Evolutionary conservation across 2,113 vertebrate species (phyloP), one percentile per base, ranked within the genome.

Genomic region (Mionectes macconnelli): DNA sequence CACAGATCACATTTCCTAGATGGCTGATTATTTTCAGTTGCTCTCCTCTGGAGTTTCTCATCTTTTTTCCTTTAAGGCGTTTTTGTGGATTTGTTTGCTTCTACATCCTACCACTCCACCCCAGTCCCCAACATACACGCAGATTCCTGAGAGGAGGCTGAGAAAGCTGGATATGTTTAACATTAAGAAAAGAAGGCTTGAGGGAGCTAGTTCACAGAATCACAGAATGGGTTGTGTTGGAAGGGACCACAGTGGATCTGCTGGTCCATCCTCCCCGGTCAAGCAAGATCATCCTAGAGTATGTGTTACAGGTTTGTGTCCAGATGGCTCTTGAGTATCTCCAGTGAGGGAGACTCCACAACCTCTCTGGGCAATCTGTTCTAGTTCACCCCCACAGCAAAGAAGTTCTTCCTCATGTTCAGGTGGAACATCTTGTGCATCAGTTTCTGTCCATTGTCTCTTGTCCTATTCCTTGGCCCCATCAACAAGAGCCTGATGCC

Each of bases 71-170:
- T 56, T 25, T 50, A 39, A 72, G 9, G 11, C 4, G 5, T 52
- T 62, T 66, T 44, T 73, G 50, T 15, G 7, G 2, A 42, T 78
- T 89, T 87, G 10, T 37, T 80, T 93, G 23, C 14, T 84, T 86
- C 39, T 8, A 47, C 13, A 22, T 20, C 18, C 9, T 8, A 14
- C 9, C 20, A 25, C 6, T 4, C 4, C 5, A 31, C 11, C 10
- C 17, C 33, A 17, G 19, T 19, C 3, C 33, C 12, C 30, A 68
- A 4, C 4, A 47, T 13, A 45, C 8, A n/a, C 3, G 33, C 1
- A 31, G 8, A 1, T 2, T 8, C 1, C 3, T 35, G n/a, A 72
- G 21, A 20, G 14, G 3, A 74, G 22, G 12, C 23, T 47, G 21
- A 64, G 12, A 10, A 6, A 73, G 3, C 3, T 42, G 15, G 14